Evolutionary conservation across 53 echinoderm and acorn worm genomes (phyloP).

Genomic region (Stichopus horrens): DNA sequence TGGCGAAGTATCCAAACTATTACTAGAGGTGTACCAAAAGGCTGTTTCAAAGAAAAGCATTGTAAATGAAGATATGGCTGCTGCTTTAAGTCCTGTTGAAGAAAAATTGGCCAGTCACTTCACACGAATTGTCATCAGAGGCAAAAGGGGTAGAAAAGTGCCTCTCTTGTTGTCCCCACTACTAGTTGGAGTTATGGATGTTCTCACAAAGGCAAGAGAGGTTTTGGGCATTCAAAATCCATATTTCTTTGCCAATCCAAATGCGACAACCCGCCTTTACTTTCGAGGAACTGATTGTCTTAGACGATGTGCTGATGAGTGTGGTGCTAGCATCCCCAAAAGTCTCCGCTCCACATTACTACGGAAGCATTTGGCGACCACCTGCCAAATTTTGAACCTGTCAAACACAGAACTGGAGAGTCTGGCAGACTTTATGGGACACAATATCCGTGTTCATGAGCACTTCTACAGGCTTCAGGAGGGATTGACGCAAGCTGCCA

Average conservation of each 20-base stretch:
- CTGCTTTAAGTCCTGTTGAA: neutral
- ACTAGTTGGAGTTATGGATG: conserved; percentile 12
- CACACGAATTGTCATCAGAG: conserved; percentile 3
- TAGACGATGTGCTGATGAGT: neutral
- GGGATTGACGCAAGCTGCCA: neutral
- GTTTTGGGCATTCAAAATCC: neutral
- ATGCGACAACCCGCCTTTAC: neutral
- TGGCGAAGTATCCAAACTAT: conserved; percentile 22
- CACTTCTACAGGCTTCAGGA: neutral
- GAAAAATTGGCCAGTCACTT: conserved; percentile 3
- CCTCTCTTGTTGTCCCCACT: conserved; percentile 30
- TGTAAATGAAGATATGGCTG: conserved; percentile 21
- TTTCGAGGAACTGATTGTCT: conserved; percentile 25
- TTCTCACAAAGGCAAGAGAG: neutral
- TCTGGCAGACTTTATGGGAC: conserved; percentile 13
- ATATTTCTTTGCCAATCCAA: conserved; percentile 26
- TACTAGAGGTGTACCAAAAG: neutral
- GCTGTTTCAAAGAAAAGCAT: neutral
- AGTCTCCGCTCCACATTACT: conserved; percentile 18
- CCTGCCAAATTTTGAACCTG: conserved; percentile 30
- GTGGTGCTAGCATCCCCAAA: neutral
- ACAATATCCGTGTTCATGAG: conserved; percentile 33
- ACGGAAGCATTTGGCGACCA: conserved; percentile 17
- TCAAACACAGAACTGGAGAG: neutral
- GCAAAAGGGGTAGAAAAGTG: conserved; percentile 7